These are phyloP conservation scores for Acanthis flammea DNA, from an alignment of 2,797 vertebrate genomes.

Conservation along the genomic window DNA sequence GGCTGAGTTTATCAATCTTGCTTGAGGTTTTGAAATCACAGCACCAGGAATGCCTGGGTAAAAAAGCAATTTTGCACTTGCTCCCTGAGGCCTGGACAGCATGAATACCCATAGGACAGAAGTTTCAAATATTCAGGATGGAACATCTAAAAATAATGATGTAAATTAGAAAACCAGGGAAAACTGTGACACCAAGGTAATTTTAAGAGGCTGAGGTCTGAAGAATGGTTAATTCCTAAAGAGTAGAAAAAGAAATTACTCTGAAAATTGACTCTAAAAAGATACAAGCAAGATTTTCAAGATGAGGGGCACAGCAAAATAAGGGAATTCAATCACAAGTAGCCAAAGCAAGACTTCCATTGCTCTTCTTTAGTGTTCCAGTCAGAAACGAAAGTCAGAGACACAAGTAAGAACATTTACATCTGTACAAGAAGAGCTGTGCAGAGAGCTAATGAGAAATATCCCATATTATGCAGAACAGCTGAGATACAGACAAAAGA, in stretches of 20 bases:
- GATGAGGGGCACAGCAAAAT: not conserved
- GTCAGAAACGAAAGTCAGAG: not conserved
- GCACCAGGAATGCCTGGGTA: not conserved
- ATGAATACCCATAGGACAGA: not conserved
- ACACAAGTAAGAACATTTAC: not conserved
- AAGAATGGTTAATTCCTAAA: not conserved
- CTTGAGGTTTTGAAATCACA: not conserved
- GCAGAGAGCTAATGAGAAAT: not conserved
- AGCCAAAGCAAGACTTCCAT: not conserved
- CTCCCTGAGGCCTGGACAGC: not conserved
- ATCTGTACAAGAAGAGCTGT: not conserved
- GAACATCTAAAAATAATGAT: not conserved
- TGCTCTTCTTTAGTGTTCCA: not conserved
- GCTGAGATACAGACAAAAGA: not conserved
- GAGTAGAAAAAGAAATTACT: not conserved
- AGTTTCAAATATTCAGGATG: not conserved
- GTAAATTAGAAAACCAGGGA: not conserved
- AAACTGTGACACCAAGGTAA: not conserved
- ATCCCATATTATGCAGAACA: not conserved
- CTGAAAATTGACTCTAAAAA: not conserved
- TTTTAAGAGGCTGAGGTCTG: not conserved
- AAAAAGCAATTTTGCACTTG: not conserved
- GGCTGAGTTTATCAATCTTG: not conserved
- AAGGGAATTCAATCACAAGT: not conserved
- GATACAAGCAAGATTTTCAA: not conserved